Percentiles rank a stretch among this genome's conserved stretches.
Conservation (phyloP, 2,113 vertebrate genomes). For the Tiliqua scincoides region DNA sequence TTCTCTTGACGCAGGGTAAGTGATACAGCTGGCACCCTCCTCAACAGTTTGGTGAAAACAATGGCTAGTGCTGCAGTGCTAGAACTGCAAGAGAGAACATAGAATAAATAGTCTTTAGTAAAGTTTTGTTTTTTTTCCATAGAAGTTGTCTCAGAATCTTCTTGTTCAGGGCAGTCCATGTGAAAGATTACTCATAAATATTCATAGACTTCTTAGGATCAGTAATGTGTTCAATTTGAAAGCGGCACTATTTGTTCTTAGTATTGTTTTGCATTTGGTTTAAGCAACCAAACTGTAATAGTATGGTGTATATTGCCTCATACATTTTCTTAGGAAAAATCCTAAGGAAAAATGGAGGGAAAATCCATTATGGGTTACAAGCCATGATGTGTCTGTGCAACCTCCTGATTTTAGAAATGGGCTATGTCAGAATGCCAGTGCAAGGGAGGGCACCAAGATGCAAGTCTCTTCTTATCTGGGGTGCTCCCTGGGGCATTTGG, state of each 20-base stretch:
- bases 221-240: neutral
- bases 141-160: neutral
- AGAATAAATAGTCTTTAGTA: neutral
- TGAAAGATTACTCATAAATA: neutral
- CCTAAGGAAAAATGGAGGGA: too few relatives aligned
- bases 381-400: too few relatives aligned
- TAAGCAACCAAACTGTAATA: neutral
- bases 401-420: too few relatives aligned
- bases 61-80: neutral
- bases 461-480: too few relatives aligned
- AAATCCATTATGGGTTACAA: too few relatives aligned
- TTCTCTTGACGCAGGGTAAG: slow-evolving; percentile 95
- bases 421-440: too few relatives aligned
- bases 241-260: too few relatives aligned
- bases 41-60: neutral
- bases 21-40: rapidly evolving
- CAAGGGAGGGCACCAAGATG: too few relatives aligned
- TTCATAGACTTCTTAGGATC: neutral
- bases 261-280: neutral
- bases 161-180: neutral
- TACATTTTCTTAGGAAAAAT: neutral
- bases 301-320: too few relatives aligned
- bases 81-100: neutral
- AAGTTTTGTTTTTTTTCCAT: neutral
- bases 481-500: too few relatives aligned